Evolutionary conservation across 2,797 vertebrate species (phyloP), one percentile per base, ranked within the genome.

Genomic region (Sebastes itinus): DNA sequence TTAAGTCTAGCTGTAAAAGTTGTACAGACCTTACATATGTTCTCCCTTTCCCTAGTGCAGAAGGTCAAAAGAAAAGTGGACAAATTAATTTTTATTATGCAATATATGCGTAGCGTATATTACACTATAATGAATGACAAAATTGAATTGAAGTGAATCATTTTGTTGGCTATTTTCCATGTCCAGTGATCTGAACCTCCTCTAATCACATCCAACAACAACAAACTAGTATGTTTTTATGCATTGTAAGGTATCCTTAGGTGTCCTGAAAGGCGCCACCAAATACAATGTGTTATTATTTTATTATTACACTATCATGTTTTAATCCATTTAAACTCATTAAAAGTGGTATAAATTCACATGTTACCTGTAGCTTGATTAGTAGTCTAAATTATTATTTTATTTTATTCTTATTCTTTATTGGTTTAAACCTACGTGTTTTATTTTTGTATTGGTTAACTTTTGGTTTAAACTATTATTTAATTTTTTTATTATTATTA

Each of bases 401-500:
- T 0, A 46, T 46, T 18, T 46, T 16, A 46, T 18, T 46, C 16
- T 0, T 46, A 18, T 46, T 7, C 6, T 46, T 16, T 46, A 46
- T 46, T 46, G 42, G 42, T 46, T 1, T 46, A 16, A 46, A 46
- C 42, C 14, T 46, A 46, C 16, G 1, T 18, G 42, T 46, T 46
- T 46, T 46, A 46, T 46, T 46, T 46, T 46, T 46, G 14, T 46
- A 46, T 46, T 46, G 42, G 0, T 46, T 46, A 46, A 46, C 16
- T 46, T 16, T 46, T 46, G 42, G 42, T 46, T 46, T 46, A 1
- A 46, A 46, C 1, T 46, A 46, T 46, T 46, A 46, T 46, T 46
- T 46, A 0, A 6, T 14, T 14, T 7, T 18, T 12, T 35, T 46
- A 3, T 7, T 0, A 3, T 25, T 5, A 2, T 46, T 46, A 46